Conservation (phyloP, 2,797 vertebrate genomes). For the Ispidina lecontei region DNA sequence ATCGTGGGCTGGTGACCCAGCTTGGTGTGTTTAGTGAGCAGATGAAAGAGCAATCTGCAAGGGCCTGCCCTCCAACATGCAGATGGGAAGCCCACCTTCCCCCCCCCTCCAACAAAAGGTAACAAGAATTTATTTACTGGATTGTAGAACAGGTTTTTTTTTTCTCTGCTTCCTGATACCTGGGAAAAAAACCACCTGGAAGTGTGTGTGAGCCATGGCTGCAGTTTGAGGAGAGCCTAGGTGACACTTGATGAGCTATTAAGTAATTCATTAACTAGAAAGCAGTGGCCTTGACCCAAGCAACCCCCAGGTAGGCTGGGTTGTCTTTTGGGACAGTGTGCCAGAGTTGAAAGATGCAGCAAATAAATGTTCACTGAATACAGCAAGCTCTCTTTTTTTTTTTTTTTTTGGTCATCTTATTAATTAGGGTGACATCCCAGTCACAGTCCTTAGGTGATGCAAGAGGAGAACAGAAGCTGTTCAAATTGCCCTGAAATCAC, state of each 20-base stretch:
- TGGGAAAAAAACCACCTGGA: neutral
- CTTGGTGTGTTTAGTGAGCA: neutral
- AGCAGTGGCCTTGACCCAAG: neutral
- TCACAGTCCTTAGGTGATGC: neutral
- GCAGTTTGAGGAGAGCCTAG: neutral
- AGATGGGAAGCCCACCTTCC: neutral
- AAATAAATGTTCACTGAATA: slow-evolving; percentile 1
- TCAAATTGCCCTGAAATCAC: neutral
- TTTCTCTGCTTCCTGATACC: neutral
- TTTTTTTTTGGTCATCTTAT: neutral
- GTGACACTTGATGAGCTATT: slow-evolving; percentile 37
- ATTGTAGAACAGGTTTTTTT: neutral
- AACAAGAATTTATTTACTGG: neutral
- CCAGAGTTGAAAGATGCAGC: slow-evolving; percentile 16
- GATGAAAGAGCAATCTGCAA: neutral
- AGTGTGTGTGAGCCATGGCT: neutral
- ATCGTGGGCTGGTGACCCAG: neutral
- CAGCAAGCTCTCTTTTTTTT: neutral
- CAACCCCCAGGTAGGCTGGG: neutral
- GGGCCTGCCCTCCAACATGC: neutral
- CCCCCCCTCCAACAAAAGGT: neutral
- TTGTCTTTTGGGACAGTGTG: neutral
- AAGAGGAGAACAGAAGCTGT: neutral
- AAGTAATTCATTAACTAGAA: slow-evolving; percentile 57
- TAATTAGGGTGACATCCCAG: neutral